phyloP scores from a whole-genome alignment of 2,888 invertebrate species.

The Apotomis turbidana region DNA sequence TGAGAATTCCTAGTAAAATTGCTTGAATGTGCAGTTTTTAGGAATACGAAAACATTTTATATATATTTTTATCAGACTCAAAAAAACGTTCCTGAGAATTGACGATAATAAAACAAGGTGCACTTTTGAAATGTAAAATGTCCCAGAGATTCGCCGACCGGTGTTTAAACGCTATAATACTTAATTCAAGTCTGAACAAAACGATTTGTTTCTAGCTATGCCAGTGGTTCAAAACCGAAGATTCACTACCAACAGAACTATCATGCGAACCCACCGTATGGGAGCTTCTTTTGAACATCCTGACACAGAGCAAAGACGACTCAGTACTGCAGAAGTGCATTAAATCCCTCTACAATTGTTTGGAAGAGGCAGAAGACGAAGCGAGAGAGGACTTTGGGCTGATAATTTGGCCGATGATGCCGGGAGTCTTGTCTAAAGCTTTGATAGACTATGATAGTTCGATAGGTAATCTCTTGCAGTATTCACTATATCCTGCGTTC shows the following conservation, averaged over 20 bases:
- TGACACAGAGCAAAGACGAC: conserved; percentile 58
- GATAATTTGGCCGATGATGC: conserved; percentile 67
- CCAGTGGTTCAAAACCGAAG: conserved; percentile 72
- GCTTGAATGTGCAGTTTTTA: too few species aligned
- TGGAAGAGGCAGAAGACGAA: conserved; percentile 61
- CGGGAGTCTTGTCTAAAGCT: conserved; percentile 64
- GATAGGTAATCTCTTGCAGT: conserved; percentile 55
- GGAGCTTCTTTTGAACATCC: conserved; percentile 68
- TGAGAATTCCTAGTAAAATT: too few species aligned
- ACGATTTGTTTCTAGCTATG: conserved; percentile 57
- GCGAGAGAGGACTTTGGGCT: conserved; percentile 60
- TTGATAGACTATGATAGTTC: conserved; percentile 63
- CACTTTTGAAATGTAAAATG: too few species aligned
- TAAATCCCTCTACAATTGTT: conserved; percentile 59
- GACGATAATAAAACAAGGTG: too few species aligned
- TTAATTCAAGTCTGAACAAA: too few species aligned
- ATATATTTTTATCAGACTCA: too few species aligned
- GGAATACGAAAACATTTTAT: too few species aligned
- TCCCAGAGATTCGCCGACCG: too few species aligned
- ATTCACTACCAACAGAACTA: conserved; percentile 66
- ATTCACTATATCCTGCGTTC: too few species aligned
- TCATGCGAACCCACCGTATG: conserved; percentile 63
- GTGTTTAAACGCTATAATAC: too few species aligned
- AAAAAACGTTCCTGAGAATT: too few species aligned
- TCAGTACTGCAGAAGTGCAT: conserved; percentile 61